Evolutionary conservation across 2,113 vertebrate species (phyloP).

Genomic region (Arvicanthis niloticus): DNA sequence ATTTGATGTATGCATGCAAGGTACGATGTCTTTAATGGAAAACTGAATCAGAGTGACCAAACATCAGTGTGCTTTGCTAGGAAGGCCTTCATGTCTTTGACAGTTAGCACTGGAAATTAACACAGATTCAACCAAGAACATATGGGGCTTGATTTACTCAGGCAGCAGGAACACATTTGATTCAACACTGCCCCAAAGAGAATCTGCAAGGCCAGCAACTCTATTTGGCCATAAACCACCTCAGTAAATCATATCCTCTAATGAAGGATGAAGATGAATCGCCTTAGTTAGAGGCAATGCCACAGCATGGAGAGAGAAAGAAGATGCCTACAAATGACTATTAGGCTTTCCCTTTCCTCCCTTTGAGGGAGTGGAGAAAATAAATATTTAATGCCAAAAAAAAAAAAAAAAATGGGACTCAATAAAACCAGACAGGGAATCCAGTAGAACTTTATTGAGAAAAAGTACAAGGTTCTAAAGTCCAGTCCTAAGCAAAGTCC

Average conservation of each 20-base stretch:
- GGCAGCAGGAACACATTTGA: slow-evolving; percentile 65
- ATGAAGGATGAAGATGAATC: slow-evolving; percentile 77
- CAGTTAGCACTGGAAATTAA: slow-evolving; percentile 67
- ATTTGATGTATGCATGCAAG: not conserved
- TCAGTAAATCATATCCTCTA: slow-evolving; percentile 53
- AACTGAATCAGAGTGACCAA: slow-evolving; percentile 8
- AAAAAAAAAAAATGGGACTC: slow-evolving; percentile 59
- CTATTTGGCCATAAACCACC: slow-evolving; percentile 60
- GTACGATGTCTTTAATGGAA: not conserved
- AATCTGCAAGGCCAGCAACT: slow-evolving; percentile 77
- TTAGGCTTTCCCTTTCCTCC: slow-evolving; percentile 22
- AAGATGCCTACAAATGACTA: slow-evolving; percentile 54
- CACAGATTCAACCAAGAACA: slow-evolving; percentile 60
- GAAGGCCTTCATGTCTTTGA: slow-evolving; percentile 8
- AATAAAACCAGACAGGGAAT: slow-evolving; percentile 56
- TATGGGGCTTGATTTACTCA: slow-evolving; percentile 61
- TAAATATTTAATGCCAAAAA: slow-evolving; percentile 79
- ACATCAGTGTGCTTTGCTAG: not conserved
- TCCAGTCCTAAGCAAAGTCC: slow-evolving; percentile 41
- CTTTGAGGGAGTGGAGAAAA: slow-evolving; percentile 50
- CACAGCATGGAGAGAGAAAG: slow-evolving; percentile 28
- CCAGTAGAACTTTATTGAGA: slow-evolving; percentile 64
- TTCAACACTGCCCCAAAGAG: slow-evolving; percentile 68
- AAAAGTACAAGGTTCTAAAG: slow-evolving; percentile 61
- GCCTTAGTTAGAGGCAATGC: not conserved